Evolutionary conservation across 2,888 invertebrate species (phyloP).

Genomic region (Caenorhabditis sulstoni): DNA sequence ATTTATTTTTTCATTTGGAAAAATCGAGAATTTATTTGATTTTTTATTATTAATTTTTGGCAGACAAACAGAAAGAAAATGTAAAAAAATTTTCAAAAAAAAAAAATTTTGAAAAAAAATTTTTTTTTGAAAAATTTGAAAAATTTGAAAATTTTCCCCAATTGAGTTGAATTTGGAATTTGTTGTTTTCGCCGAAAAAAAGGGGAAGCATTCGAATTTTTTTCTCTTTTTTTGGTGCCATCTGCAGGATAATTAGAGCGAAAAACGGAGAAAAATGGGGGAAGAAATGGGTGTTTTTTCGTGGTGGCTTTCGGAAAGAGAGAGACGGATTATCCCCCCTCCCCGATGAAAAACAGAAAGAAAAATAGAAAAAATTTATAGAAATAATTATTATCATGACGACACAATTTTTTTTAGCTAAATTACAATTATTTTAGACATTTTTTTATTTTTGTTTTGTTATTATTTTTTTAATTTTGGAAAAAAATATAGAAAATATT

Average conservation of each 20-base stretch:
- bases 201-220: conserved; percentile 8
- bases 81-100: too few species aligned
- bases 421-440: too few species aligned
- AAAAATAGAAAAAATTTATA: too few species aligned
- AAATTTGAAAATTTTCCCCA: neutral
- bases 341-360: too few species aligned
- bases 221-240: conserved; percentile 7
- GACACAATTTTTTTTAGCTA: too few species aligned
- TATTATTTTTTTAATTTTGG: too few species aligned
- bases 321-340: conserved; percentile 3
- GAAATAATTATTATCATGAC: too few species aligned
- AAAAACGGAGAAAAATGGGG: neutral
- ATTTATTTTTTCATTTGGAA: conserved; percentile 4
- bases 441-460: too few species aligned
- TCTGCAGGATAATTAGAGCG: conserved; percentile 29
- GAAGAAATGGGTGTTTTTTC: neutral
- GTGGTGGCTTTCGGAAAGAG: conserved; percentile 1
- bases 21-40: neutral
- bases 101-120: conserved; percentile 13
- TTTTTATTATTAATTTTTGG: too few species aligned
- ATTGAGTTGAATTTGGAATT: too few species aligned
- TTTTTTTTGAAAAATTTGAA: conserved; percentile 1
- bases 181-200: too few species aligned
- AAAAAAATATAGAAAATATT: too few species aligned
- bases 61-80: conserved; percentile 1